These are phyloP conservation scores for Diplazon laetatorius DNA, from an alignment of 2,888 invertebrate species.

Conservation along the genomic window DNA sequence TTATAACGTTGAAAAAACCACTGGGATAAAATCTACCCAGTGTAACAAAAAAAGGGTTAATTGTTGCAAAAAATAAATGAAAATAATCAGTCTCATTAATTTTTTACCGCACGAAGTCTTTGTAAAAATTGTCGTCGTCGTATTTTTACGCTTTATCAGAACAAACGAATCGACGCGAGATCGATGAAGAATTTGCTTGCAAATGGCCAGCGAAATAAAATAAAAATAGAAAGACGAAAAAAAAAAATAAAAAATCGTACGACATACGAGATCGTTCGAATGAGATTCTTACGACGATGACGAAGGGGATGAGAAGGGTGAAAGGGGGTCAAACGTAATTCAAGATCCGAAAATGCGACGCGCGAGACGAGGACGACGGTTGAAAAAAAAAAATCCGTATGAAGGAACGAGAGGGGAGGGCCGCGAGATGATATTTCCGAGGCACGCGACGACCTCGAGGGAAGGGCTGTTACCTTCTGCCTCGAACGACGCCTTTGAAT, in stretches of 20 bases:
- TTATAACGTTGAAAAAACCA: too few relatives aligned
- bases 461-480: conserved; percentile 44
- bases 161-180: conserved; percentile 51
- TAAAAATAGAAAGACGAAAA: too few relatives aligned
- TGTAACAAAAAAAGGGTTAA: too few relatives aligned
- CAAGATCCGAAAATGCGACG: conserved; percentile 33
- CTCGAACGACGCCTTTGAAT: conserved; percentile 60
- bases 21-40: too few relatives aligned
- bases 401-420: conserved; percentile 29
- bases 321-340: conserved; percentile 12
- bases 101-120: too few relatives aligned
- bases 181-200: conserved; percentile 57
- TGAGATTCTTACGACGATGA: conserved; percentile 27
- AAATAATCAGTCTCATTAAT: too few relatives aligned
- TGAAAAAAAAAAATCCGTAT: conserved; percentile 25
- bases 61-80: too few relatives aligned
- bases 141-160: not conserved
- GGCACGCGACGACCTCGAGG: conserved; percentile 75
- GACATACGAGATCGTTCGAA: not conserved
- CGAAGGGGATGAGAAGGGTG: too few relatives aligned
- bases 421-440: conserved; percentile 70
- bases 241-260: conserved; percentile 42
- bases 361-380: conserved; percentile 50
- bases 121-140: not conserved
- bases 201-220: conserved; percentile 52